phyloP scores from a whole-genome alignment of 1,140 invertebrate species.

The Oryzaephilus surinamensis region DNA sequence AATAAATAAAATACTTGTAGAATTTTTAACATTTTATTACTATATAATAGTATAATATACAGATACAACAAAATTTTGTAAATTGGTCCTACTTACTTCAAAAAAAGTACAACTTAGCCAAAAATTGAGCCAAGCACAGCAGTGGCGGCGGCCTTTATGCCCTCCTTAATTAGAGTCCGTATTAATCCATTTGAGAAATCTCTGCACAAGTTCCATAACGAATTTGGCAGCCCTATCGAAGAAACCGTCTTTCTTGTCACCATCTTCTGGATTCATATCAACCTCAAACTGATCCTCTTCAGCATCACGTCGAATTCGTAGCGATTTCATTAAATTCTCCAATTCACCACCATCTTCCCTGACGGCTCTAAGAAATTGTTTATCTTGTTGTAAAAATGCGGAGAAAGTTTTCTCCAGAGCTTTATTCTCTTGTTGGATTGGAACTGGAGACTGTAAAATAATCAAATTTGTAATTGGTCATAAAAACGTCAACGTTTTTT shows the following conservation, averaged over 20 bases:
- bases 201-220: slow-evolving; percentile 32
- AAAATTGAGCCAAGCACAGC: slow-evolving; percentile 16
- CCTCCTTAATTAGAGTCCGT: slow-evolving; percentile 23
- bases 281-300: background rate
- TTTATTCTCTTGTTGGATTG: slow-evolving; percentile 11
- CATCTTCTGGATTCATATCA: slow-evolving; percentile 2
- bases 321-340: too few relatives aligned
- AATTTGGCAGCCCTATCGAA: slow-evolving; percentile 35
- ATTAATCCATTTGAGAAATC: slow-evolving; percentile 37
- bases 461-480: too few relatives aligned
- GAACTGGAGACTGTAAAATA: slow-evolving; percentile 10
- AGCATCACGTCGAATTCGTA: slow-evolving; percentile 3
- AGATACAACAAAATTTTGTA: background rate
- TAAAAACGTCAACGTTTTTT: too few relatives aligned
- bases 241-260: slow-evolving; percentile 26
- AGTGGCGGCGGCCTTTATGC: slow-evolving; percentile 10
- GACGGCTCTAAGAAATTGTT: too few relatives aligned
- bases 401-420: slow-evolving; percentile 21
- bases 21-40: too few relatives aligned
- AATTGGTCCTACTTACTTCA: background rate
- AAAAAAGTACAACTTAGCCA: slow-evolving; percentile 14
- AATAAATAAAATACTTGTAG: too few relatives aligned
- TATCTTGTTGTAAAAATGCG: slow-evolving; percentile 28
- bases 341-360: too few relatives aligned
- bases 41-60: too few relatives aligned